These are phyloP conservation scores for Vidua macroura DNA, from an alignment of 2,113 vertebrate species.

Conservation along the genomic window DNA sequence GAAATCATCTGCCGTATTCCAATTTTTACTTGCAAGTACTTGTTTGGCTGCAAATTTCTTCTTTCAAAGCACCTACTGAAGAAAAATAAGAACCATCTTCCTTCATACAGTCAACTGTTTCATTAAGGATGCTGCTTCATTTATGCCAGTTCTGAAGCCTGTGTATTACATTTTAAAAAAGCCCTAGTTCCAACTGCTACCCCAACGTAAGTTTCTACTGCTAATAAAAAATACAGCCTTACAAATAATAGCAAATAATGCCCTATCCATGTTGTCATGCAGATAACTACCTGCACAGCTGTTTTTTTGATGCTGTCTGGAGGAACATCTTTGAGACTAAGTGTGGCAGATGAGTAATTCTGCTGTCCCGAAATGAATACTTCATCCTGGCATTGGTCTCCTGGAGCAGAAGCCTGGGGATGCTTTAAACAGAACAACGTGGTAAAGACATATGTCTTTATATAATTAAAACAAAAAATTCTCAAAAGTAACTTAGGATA, in stretches of 20 bases:
- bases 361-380: slow-evolving; percentile 84
- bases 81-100: neutral
- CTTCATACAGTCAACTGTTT: neutral
- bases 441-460: slow-evolving; percentile 18
- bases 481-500: neutral
- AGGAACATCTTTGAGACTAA: slow-evolving; percentile 74
- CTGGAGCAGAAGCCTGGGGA: slow-evolving; percentile 64
- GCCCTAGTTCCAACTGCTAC: neutral
- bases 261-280: neutral
- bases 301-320: slow-evolving; percentile 89
- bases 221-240: neutral
- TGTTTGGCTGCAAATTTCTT: neutral
- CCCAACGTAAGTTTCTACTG: neutral
- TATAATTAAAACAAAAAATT: neutral
- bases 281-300: slow-evolving; percentile 65
- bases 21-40: neutral
- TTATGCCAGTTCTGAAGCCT: neutral
- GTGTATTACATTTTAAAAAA: neutral
- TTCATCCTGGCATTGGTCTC: slow-evolving; percentile 83
- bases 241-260: neutral
- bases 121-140: neutral
- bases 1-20: neutral
- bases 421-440: slow-evolving; percentile 62
- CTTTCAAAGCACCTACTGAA: neutral
- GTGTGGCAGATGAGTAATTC: slow-evolving; percentile 74